phyloP scores from a whole-genome alignment of 2,888 invertebrate genomes.

The Cheiracanthium punctorium region DNA sequence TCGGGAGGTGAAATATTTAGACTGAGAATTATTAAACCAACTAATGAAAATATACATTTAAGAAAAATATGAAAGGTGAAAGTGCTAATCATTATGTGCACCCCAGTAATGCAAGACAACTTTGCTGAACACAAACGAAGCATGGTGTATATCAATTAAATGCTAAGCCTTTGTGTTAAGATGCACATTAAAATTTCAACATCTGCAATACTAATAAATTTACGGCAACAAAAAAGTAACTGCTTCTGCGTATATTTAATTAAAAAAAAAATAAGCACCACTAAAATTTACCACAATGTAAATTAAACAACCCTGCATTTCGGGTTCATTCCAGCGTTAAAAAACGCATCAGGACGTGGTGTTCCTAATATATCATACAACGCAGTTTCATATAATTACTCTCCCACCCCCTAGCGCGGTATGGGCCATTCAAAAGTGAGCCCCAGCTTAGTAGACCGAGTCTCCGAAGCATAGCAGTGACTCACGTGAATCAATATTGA shows the following conservation, averaged over 20 bases:
- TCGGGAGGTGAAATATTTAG: too few relatives aligned
- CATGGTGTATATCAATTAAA: too few relatives aligned
- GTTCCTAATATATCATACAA: slow-evolving; percentile 15
- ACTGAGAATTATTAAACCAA: too few relatives aligned
- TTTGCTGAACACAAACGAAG: too few relatives aligned
- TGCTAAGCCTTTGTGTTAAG: background rate
- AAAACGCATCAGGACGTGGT: slow-evolving; percentile 7
- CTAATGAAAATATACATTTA: too few relatives aligned
- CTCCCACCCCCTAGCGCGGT: slow-evolving; percentile 26
- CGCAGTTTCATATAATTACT: slow-evolving; percentile 13
- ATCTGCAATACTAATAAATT: background rate
- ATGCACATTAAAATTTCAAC: background rate
- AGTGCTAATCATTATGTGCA: too few relatives aligned
- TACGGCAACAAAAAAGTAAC: background rate
- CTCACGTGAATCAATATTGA: slow-evolving; percentile 65
- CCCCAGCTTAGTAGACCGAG: background rate
- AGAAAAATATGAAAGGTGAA: too few relatives aligned
- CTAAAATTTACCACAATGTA: background rate
- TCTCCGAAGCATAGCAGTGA: slow-evolving; percentile 37
- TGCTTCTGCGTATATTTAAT: background rate
- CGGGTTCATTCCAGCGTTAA: slow-evolving; percentile 10
- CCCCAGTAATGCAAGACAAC: too few relatives aligned
- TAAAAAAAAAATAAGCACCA: background rate
- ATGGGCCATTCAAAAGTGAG: slow-evolving; percentile 29
- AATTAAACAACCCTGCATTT: background rate